Evolutionary conservation across 2,113 vertebrate genomes (phyloP), one percentile per base, ranked within the genome.

Genomic region (Myotis davidii): DNA sequence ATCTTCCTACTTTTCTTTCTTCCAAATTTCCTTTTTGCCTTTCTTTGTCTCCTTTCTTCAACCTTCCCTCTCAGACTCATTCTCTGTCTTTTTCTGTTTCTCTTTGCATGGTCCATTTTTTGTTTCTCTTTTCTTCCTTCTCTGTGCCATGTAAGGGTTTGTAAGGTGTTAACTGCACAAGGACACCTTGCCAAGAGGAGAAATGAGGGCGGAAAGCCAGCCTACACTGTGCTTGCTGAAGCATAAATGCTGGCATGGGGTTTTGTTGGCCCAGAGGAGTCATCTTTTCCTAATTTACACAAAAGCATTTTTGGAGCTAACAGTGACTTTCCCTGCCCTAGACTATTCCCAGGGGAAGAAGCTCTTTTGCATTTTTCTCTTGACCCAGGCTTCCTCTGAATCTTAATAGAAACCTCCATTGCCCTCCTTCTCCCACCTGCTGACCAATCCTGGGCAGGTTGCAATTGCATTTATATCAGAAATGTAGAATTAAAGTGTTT

Each of bases 231-330:
- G 69, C 7, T 64, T 17, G 9, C 45, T 3, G 59, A 76, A 29
- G 37, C 6, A 0, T 16, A 12, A 81, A 14, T 6, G 17, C 52
- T 61, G 81, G 12, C 48, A 0, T 37, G 29, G 52, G 34, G 6
- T 16, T 88, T 77, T 39, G 23, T 82, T 78, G 54, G 21, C 64
- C 82, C 37, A 69, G 93, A 88, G 48, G 45, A 73, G 9, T 17
- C 59, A 54, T 50, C 72, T 42, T 96, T 81, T 59, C 91, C 84
- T 92, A 59, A 94, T 50, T 79, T 84, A 72, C 29, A 14, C 29
- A 77, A 48, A 61, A 42, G 3, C 7, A 2, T 72, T 81, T 52
- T 14, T 10, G 52, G 12, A 67, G 23, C 20, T 82, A 85, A 81
- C 4, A 20, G 48, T 5, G 2, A 0, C 8, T n/a, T 79, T 72